Percentiles rank a stretch among this genome's conserved stretches.
phyloP scores from a whole-genome alignment of 2,888 invertebrate genomes.

The Pinctada fucata region DNA sequence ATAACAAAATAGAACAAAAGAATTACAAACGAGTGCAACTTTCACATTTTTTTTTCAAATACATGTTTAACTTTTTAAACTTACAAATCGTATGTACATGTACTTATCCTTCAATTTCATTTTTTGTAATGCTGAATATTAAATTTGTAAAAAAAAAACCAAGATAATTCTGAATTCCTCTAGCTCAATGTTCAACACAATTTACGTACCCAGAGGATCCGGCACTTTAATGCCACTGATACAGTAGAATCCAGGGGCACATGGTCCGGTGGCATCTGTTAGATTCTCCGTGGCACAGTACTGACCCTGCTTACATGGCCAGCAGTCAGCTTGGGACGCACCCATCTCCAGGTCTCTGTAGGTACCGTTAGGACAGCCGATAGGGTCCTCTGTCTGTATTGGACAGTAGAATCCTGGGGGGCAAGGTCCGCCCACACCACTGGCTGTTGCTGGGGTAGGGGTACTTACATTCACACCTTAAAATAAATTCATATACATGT shows the following conservation, averaged over 20 bases:
- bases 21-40: no score
- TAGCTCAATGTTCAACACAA: neutral
- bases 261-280: constrained; percentile 66
- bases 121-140: neutral
- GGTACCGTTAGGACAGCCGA: constrained; percentile 70
- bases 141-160: neutral
- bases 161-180: no score
- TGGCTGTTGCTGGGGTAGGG: constrained; percentile 66
- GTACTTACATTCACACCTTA: constrained; percentile 69
- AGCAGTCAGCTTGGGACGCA: constrained; percentile 58
- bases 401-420: constrained; percentile 73
- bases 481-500: neutral
- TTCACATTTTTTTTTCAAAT: no score
- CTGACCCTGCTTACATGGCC: constrained; percentile 66
- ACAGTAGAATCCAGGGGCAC: constrained; percentile 72
- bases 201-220: constrained; percentile 66
- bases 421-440: constrained; percentile 72
- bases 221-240: constrained; percentile 66
- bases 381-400: constrained; percentile 69
- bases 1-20: constrained; percentile 25
- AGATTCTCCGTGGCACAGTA: constrained; percentile 70
- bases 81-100: no score
- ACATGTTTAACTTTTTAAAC: no score
- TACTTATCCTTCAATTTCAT: no score
- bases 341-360: constrained; percentile 65